phyloP scores from a whole-genome alignment of 2,888 invertebrate species.

The Chesias legatella region DNA sequence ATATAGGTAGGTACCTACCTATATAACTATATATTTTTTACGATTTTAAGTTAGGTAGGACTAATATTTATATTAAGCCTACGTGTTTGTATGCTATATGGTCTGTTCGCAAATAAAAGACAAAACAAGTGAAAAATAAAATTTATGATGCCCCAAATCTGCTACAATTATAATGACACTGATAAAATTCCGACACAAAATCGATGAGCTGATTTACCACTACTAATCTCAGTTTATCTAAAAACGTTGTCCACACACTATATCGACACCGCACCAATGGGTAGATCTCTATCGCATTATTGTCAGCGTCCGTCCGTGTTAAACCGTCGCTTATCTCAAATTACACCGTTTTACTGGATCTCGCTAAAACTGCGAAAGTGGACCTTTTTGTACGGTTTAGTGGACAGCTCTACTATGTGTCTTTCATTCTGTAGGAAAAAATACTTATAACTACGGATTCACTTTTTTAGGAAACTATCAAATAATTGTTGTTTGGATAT shows the following conservation, averaged over 20 bases:
- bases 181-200: not conserved
- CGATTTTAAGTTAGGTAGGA: too few relatives aligned
- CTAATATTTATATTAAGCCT: too few relatives aligned
- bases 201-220: slow-evolving; percentile 25
- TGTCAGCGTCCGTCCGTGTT: slow-evolving; percentile 34
- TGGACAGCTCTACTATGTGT: slow-evolving; percentile 41
- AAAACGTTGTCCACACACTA: slow-evolving; percentile 35
- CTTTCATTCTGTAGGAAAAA: slow-evolving; percentile 4
- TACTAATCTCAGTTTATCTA: slow-evolving; percentile 31
- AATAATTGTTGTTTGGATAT: too few relatives aligned
- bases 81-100: too few relatives aligned
- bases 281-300: slow-evolving; percentile 57
- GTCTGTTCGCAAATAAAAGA: too few relatives aligned
- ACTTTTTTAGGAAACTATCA: too few relatives aligned
- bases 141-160: too few relatives aligned
- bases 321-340: slow-evolving; percentile 69
- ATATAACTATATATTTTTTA: too few relatives aligned
- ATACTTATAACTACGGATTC: not conserved
- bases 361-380: slow-evolving; percentile 60
- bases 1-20: too few relatives aligned
- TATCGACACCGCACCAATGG: slow-evolving; percentile 40
- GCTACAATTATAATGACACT: not conserved
- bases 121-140: too few relatives aligned
- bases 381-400: slow-evolving; percentile 52
- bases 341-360: slow-evolving; percentile 67